phyloP scores from a whole-genome alignment of 2,797 vertebrate species.

The Clarias pachynema region DNA sequence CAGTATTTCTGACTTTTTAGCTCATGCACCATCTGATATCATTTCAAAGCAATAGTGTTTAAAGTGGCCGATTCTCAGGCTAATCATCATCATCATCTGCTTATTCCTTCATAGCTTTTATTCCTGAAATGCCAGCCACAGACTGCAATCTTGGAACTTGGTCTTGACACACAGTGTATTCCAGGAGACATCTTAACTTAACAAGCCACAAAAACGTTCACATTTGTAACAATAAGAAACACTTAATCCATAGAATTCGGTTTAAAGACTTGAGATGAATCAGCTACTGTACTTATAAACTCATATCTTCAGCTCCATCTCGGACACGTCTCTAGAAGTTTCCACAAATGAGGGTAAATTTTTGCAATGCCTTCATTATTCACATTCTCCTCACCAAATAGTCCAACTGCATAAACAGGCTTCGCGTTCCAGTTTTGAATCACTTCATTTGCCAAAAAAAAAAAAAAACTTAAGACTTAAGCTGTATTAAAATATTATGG shows the following conservation, averaged over 20 bases:
- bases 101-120: background rate
- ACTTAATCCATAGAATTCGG: background rate
- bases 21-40: background rate
- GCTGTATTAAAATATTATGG: conserved; percentile 41
- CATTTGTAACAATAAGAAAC: conserved; percentile 15
- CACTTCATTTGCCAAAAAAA: conserved; percentile 10
- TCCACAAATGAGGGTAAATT: background rate
- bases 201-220: background rate
- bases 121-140: conserved; percentile 15
- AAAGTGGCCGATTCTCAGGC: conserved; percentile 12
- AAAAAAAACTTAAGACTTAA: background rate
- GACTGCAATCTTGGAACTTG: background rate
- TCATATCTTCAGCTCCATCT: background rate
- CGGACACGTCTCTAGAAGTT: background rate
- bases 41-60: conserved; percentile 33
- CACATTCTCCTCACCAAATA: background rate
- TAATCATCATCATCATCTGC: background rate
- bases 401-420: conserved; percentile 17
- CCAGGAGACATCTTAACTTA: conserved; percentile 20
- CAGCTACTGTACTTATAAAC: background rate
- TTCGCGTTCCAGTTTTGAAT: conserved; percentile 54
- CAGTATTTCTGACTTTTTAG: conserved; percentile 11
- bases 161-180: conserved; percentile 1
- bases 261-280: background rate
- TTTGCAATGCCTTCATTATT: conserved; percentile 11